phyloP scores from a whole-genome alignment of 2,888 invertebrate species.

The Euzophera pinguis region DNA sequence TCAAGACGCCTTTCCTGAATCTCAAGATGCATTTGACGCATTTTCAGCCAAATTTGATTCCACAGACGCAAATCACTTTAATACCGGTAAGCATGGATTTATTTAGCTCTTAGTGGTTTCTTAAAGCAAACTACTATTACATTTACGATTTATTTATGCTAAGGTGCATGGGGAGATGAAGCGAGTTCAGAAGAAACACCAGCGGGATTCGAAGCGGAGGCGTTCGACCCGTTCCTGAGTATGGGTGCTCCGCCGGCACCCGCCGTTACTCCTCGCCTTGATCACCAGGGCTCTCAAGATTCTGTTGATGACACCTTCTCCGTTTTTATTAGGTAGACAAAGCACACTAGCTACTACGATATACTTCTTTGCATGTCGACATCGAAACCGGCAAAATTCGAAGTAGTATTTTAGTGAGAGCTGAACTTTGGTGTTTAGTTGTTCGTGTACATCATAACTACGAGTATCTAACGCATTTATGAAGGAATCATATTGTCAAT shows the following conservation, averaged over 20 bases:
- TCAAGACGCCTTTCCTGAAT: constrained; percentile 52
- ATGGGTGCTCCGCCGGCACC: constrained; percentile 88
- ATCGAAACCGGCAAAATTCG: too few relatives aligned
- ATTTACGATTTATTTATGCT: background rate
- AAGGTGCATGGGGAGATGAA: constrained; percentile 64
- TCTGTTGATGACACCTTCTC: constrained; percentile 90
- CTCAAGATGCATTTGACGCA: constrained; percentile 86
- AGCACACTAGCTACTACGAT: too few relatives aligned
- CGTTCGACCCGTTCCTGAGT: constrained; percentile 89
- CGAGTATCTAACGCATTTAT: too few relatives aligned
- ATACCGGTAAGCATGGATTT: constrained; percentile 40
- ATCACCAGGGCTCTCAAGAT: constrained; percentile 84
- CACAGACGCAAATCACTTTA: constrained; percentile 66
- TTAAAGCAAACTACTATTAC: background rate
- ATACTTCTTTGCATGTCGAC: too few relatives aligned
- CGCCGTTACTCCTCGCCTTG: constrained; percentile 82
- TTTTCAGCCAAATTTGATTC: constrained; percentile 94
- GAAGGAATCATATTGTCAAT: background rate
- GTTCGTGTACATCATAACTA: too few relatives aligned
- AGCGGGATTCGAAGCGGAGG: constrained; percentile 85
- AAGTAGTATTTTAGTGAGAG: too few relatives aligned
- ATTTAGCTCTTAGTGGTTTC: too few relatives aligned
- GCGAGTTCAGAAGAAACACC: constrained; percentile 44
- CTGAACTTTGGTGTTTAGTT: too few relatives aligned
- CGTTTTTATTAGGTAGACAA: constrained; percentile 89